Evolutionary conservation across 2,888 invertebrate genomes (phyloP), one percentile per base, ranked within the genome.

Genomic region (Acleris emargana): DNA sequence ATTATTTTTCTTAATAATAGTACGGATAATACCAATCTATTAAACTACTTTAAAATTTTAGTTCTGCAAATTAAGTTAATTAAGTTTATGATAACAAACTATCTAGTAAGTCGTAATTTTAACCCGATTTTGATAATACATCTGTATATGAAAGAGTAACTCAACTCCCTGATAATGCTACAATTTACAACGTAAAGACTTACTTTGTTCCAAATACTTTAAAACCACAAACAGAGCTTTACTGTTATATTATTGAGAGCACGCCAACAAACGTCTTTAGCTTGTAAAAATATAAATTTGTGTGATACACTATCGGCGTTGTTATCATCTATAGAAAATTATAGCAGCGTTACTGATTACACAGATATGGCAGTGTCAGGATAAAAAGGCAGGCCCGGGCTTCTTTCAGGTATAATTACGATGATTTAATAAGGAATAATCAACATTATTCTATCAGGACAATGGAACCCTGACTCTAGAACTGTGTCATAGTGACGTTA

Each of bases 251-350:
- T 49, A 49, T 54, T 32, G 53, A 32, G 28, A 42, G n/a, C 58
- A 43, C 49, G 42, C 50, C 17, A 51, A 50, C 32, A 32, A 3
- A 7, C 66, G 60, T 60, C 60, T 61, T 60, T 52, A 55, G 22
- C 60, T 5, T 22, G 43, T 59, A 28, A 38, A 57, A 38, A 51
- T 25, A 55, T 38, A 55, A 52, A 49, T 45, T 60, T 57, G 51
- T 64, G 64, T 42, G 60, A 60, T 61, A 45, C 60, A 55, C 28
- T 66, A 60, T 66, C 60, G 60, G 18, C 45, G 38, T 38, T 38
- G 45, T 61, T 66, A 66, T 66, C 66, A 11, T 66, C 38, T 57
- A 52, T 32, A 60, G 60, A 61, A 55, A 66, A 60, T 60, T 66
- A 64, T 54, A 45, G 38, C 66, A 28, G 55, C 55, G 66, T 47